These are phyloP conservation scores for Aricia agestis DNA, from an alignment of 1,140 invertebrate species.

Conservation along the genomic window DNA sequence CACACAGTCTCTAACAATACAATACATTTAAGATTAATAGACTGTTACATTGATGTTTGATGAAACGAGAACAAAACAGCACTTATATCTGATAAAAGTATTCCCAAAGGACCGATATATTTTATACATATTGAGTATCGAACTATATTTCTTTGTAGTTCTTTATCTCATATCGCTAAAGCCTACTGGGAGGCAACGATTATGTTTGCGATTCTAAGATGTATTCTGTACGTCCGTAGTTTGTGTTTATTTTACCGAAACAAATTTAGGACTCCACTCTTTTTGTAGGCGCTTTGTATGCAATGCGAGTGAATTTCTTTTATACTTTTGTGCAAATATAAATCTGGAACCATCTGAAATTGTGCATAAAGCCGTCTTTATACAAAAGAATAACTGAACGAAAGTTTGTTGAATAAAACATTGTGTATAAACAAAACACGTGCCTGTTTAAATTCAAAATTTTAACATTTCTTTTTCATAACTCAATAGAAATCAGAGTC, in stretches of 20 bases:
- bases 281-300: constrained; percentile 26
- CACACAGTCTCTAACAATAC: too few species aligned
- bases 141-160: constrained; percentile 34
- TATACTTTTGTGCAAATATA: constrained; percentile 30
- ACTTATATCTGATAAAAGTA: constrained; percentile 20
- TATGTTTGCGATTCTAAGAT: constrained; percentile 20
- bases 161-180: constrained; percentile 24
- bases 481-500: too few species aligned
- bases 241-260: constrained; percentile 21
- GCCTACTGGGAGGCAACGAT: constrained; percentile 26
- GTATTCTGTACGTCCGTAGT: constrained; percentile 5
- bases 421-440: constrained; percentile 15
- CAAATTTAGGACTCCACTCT: constrained; percentile 16
- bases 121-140: constrained; percentile 22
- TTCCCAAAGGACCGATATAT: constrained; percentile 34
- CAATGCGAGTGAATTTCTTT: constrained; percentile 21
- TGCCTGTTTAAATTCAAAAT: constrained; percentile 13
- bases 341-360: constrained; percentile 22
- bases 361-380: constrained; percentile 22
- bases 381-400: constrained; percentile 23
- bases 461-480: not conserved
- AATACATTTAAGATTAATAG: not conserved
- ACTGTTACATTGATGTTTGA: not conserved
- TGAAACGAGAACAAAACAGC: not conserved
- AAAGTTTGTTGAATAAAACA: constrained; percentile 21